Evolutionary conservation across 2,888 invertebrate species (phyloP).

Genomic region (Encarsia formosa): DNA sequence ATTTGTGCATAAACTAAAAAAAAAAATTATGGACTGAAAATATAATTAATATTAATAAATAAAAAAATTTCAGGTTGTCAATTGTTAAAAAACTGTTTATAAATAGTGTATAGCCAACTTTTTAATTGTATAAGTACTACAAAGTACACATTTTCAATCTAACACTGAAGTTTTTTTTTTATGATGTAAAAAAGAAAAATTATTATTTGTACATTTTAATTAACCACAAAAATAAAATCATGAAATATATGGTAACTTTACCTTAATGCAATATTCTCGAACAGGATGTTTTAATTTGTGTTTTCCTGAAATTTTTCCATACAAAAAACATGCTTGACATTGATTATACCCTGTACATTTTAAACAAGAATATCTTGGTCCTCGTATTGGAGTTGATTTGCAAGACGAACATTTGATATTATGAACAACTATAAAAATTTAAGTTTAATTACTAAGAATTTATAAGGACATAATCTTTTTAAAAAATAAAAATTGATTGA

Average conservation of each 20-base stretch:
- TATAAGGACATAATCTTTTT: neutral
- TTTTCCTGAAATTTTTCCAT: conserved; percentile 57
- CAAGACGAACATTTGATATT: conserved; percentile 61
- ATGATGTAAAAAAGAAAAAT: too few relatives aligned
- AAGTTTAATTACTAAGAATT: neutral
- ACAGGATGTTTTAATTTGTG: conserved; percentile 66
- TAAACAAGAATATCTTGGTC: conserved; percentile 62
- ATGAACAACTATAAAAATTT: conserved; percentile 53
- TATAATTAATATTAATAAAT: too few relatives aligned
- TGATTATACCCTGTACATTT: conserved; percentile 64
- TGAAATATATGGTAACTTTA: conserved; percentile 34
- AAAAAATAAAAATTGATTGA: neutral
- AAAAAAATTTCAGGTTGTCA: too few relatives aligned
- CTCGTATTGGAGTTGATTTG: conserved; percentile 57
- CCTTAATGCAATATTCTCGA: conserved; percentile 60
- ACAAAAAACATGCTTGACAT: conserved; percentile 67
- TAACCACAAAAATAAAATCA: conserved; percentile 6
- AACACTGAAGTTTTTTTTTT: too few relatives aligned
- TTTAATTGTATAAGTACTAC: too few relatives aligned
- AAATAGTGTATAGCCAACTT: too few relatives aligned
- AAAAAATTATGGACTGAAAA: too few relatives aligned
- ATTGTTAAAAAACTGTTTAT: too few relatives aligned
- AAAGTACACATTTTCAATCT: too few relatives aligned
- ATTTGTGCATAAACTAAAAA: too few relatives aligned
- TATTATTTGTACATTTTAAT: neutral